Base-by-base conservation (phyloP, 37 sponge, comb jelly and placozoan species). In the Halisarca cf. caerulea region DNA sequence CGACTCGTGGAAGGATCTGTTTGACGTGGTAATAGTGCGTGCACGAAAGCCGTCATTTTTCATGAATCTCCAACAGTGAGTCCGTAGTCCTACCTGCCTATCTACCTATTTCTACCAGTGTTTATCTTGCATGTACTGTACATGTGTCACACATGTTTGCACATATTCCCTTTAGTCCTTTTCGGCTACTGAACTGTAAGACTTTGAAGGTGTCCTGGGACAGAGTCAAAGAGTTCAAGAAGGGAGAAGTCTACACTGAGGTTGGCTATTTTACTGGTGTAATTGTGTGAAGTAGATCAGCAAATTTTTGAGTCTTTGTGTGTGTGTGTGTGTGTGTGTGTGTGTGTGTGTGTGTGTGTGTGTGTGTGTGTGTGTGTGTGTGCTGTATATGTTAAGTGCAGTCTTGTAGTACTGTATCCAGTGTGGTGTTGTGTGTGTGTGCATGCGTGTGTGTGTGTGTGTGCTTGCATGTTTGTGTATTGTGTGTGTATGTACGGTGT, bases 1-100 rank as follows among this genome's bases (percentile, higher is more conserved):
- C 2, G 53, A 86, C 14, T 86, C 92, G 86, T 98, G 99, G 99
- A 86, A 81, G 37, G 92, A 92, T 28, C 59, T 94, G 39, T 96
- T 98, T 88, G 95, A 96, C 78, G 86, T 98, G 17, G 80, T 98
- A 23, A 81, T 98, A 0, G 84, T 85, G 0, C 66, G 55, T 20
- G 95, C 99, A 32, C 78, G 88, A 41, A 98, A 98, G 57, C 99
- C 99, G 5, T 66, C 42, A 45, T 98, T 98, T 77, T 98, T 92
- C 77, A 80, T 47, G 51, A 60, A 84, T 66, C 51, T 78, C 24
- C 53, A 85, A 30, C 80, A 89, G 94, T 87, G 40, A 82, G 78
- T 15, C 5, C 64, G 15, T 7, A 20, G 64, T 28, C 6, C 4
- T 62, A 62, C 30, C 6, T 17, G 2, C 41, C 24, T 39, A 21